A percentile compares a stretch with the other conserved stretches of the same genome.
phyloP scores from a whole-genome alignment of 2,888 invertebrate species.

The Cosmopolites sordidus region DNA sequence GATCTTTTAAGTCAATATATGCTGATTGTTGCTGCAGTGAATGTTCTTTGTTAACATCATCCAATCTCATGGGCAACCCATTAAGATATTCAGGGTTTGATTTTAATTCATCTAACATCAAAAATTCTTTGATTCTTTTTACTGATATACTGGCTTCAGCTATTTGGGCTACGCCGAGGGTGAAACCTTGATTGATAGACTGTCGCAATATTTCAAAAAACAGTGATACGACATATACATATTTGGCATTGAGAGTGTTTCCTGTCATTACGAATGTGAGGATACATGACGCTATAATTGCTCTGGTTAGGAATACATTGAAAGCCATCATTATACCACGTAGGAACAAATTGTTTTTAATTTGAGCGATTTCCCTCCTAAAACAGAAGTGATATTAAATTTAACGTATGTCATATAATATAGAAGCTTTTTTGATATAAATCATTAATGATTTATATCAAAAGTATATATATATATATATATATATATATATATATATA shows the following conservation, averaged over 20 bases:
- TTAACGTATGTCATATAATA: no score
- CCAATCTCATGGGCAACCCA: neutral
- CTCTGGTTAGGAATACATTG: constrained; percentile 74
- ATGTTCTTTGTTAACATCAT: no score
- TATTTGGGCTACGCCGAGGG: constrained; percentile 56
- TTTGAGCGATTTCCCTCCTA: constrained; percentile 66
- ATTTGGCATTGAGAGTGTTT: constrained; percentile 52
- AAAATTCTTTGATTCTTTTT: constrained; percentile 54
- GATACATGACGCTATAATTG: constrained; percentile 76
- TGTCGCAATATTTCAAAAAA: constrained; percentile 69
- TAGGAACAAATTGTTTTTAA: constrained; percentile 60
- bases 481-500: no score
- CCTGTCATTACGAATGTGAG: constrained; percentile 69
- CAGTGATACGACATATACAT: constrained; percentile 70
- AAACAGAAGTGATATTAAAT: no score
- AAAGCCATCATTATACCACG: constrained; percentile 61
- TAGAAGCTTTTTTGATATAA: no score
- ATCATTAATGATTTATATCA: no score
- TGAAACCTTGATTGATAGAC: constrained; percentile 61
- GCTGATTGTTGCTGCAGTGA: neutral
- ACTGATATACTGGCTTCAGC: constrained; percentile 55
- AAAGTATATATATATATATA: no score
- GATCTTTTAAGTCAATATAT: no score
- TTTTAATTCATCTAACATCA: constrained; percentile 41
- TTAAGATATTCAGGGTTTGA: no score